A percentile compares a stretch with the other conserved stretches of the same genome.
These are phyloP conservation scores for Rhimphoctona megacephalus DNA, from an alignment of 2,888 invertebrate species.

Conservation along the genomic window DNA sequence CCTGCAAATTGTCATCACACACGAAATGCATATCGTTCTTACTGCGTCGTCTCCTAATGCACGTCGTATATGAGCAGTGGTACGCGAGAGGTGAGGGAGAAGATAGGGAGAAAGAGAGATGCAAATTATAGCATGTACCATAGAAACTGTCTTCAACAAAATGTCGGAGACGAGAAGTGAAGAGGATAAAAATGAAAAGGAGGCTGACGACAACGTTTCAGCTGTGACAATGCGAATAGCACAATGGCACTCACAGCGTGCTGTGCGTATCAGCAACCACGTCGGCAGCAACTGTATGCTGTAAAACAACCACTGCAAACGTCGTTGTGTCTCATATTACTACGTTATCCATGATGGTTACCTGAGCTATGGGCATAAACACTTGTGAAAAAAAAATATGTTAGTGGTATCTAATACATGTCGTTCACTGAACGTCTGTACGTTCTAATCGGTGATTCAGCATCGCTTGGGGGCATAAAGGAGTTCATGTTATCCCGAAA, in stretches of 20 bases:
- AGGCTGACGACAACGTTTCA: constrained; percentile 44
- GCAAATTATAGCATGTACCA: constrained; percentile 16
- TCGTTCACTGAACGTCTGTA: not conserved
- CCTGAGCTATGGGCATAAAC: constrained; percentile 3
- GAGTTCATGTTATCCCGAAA: not conserved
- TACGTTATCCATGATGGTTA: constrained; percentile 11
- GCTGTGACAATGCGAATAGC: constrained; percentile 44
- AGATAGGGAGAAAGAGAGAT: not conserved
- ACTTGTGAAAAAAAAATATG: not conserved
- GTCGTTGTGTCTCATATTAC: not conserved
- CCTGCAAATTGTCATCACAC: not conserved
- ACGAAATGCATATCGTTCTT: not conserved
- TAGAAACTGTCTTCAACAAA: constrained; percentile 16
- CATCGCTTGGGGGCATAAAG: not conserved
- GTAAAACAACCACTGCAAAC: constrained; percentile 14
- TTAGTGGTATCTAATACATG: not conserved
- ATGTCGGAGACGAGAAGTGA: constrained; percentile 11
- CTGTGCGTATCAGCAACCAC: constrained; percentile 29
- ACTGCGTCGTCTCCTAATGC: not conserved
- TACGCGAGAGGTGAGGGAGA: not conserved
- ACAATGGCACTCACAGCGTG: constrained; percentile 37
- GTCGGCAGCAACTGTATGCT: constrained; percentile 35
- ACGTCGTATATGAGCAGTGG: not conserved
- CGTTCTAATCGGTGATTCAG: not conserved
- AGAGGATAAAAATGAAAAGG: constrained; percentile 45